phyloP scores from a whole-genome alignment of 2,888 invertebrate species.

The Melanchra persicariae region DNA sequence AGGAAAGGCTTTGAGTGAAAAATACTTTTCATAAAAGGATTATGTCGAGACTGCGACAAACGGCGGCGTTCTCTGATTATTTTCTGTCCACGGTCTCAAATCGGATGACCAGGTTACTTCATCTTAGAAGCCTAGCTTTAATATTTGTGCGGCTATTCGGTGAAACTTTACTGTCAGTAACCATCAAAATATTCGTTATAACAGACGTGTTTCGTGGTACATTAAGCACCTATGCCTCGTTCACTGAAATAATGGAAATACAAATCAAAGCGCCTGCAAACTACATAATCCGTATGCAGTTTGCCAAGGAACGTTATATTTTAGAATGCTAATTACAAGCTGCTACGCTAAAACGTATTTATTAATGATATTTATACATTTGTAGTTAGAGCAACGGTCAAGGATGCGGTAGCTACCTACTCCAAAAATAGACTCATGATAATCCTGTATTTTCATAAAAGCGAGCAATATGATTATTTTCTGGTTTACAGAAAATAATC shows the following conservation, averaged over 20 bases:
- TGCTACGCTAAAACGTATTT: too few species aligned
- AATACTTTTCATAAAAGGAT: constrained; percentile 22
- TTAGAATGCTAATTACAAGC: neutral
- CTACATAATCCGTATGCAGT: neutral
- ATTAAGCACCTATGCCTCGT: neutral
- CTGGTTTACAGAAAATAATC: too few species aligned
- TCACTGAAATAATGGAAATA: constrained; percentile 12
- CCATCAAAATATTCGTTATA: neutral
- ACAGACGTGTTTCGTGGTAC: neutral
- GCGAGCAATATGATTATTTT: neutral
- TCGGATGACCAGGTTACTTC: constrained; percentile 18
- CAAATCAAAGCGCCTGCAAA: constrained; percentile 9
- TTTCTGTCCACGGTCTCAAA: constrained; percentile 9
- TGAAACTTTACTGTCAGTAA: neutral
- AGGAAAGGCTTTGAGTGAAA: neutral
- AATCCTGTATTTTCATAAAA: neutral
- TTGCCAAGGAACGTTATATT: constrained; percentile 5
- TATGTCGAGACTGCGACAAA: neutral
- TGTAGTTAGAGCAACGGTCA: neutral
- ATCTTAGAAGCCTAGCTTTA: constrained; percentile 4
- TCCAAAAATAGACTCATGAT: neutral
- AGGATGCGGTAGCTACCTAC: neutral
- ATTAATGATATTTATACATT: neutral
- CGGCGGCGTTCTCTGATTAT: constrained; percentile 1
- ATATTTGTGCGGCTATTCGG: neutral